These are phyloP conservation scores for Synergus itoensis DNA, from an alignment of 2,888 invertebrate species.

Conservation along the genomic window DNA sequence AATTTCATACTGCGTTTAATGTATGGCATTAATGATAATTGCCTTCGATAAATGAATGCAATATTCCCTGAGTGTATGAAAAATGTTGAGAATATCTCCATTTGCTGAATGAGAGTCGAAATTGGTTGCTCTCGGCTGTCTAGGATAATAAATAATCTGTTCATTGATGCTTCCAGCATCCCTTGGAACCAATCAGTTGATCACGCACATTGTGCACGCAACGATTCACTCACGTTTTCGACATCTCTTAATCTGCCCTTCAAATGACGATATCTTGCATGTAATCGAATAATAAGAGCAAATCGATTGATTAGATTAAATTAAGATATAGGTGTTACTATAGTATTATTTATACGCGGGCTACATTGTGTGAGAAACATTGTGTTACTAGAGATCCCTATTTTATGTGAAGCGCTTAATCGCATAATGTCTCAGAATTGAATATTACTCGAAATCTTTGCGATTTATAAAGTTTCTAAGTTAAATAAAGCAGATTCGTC, in stretches of 20 bases:
- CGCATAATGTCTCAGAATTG: no score
- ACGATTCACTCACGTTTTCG: constrained; percentile 12
- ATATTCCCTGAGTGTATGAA: background rate
- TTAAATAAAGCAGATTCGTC: no score
- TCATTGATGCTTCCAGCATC: constrained; percentile 27
- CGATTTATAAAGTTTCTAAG: no score
- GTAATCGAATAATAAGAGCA: constrained; percentile 1
- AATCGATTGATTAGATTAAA: background rate
- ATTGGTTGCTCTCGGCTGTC: background rate
- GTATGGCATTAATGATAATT: background rate
- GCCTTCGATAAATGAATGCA: background rate
- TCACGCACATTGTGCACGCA: constrained; percentile 36
- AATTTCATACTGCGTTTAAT: background rate
- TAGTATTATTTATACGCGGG: no score
- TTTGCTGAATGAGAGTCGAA: constrained; percentile 13
- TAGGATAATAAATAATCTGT: constrained; percentile 35
- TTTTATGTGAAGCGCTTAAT: no score
- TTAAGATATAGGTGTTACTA: no score
- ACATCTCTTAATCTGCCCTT: constrained; percentile 7
- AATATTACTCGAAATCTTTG: no score
- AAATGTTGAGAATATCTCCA: constrained; percentile 20
- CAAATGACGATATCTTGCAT: background rate
- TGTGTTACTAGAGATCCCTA: no score
- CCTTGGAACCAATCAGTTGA: constrained; percentile 27
- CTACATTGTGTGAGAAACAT: no score